A percentile compares a stretch with the other conserved stretches of the same genome.
phyloP scores from a whole-genome alignment of 2,888 invertebrate species.

The Dysmachus trigonus region DNA sequence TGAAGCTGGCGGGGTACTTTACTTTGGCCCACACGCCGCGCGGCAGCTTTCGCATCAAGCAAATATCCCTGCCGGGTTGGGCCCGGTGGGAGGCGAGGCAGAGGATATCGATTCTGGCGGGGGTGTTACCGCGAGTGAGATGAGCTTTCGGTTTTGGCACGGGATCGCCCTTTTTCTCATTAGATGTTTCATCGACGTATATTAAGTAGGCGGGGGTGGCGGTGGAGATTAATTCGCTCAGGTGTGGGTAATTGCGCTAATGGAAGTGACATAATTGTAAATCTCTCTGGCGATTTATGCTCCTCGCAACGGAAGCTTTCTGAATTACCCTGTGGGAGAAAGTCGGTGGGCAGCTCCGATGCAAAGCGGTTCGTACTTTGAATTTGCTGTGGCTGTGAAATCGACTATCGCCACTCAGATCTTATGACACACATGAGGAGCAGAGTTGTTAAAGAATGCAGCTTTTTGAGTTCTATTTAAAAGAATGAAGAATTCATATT shows the following conservation, averaged over 20 bases:
- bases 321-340: background rate
- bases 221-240: background rate
- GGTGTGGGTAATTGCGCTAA: background rate
- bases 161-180: background rate
- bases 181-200: background rate
- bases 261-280: background rate
- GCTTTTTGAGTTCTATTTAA: no score
- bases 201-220: background rate
- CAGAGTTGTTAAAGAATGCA: no score
- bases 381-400: no score
- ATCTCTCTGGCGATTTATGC: background rate
- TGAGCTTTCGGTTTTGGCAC: background rate
- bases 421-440: no score
- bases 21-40: background rate
- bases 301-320: conserved; percentile 17
- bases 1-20: background rate
- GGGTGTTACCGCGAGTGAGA: background rate
- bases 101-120: background rate
- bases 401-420: no score
- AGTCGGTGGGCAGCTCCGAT: background rate
- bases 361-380: background rate
- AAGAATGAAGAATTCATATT: no score
- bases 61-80: background rate
- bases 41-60: background rate
- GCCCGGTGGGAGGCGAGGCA: background rate